Conservation (phyloP, 2,888 invertebrate species). For the Stomorhina lunata region DNA sequence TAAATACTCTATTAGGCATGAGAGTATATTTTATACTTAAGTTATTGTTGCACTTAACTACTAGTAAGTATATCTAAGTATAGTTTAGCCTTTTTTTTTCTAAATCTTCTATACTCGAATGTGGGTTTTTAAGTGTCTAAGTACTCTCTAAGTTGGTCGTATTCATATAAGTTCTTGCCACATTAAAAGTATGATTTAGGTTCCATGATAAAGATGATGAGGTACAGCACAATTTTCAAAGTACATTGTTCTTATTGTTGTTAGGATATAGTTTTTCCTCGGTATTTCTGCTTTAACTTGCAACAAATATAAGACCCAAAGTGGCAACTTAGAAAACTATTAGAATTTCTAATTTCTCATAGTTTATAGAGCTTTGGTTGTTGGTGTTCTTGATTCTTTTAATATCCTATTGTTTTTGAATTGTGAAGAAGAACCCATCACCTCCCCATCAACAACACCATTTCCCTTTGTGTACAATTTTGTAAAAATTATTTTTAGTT, state of each 20-base stretch:
- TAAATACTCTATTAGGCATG: slow-evolving; percentile 64
- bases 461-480: background rate
- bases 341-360: slow-evolving; percentile 64
- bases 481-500: too few species aligned
- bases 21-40: slow-evolving; percentile 2
- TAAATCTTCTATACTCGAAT: background rate
- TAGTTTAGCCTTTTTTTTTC: slow-evolving; percentile 23
- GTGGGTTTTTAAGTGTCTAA: slow-evolving; percentile 35
- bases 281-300: background rate
- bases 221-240: slow-evolving; percentile 34
- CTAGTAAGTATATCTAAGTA: background rate
- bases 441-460: background rate
- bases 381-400: background rate
- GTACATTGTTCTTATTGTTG: slow-evolving; percentile 22
- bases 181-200: slow-evolving; percentile 44
- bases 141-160: slow-evolving; percentile 32
- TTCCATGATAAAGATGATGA: slow-evolving; percentile 55
- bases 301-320: background rate
- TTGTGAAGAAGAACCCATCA: background rate
- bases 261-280: background rate
- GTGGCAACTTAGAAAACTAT: slow-evolving; percentile 53
- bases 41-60: background rate
- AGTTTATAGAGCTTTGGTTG: background rate
- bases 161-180: background rate
- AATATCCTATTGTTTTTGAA: slow-evolving; percentile 20